A percentile compares a stretch with the other conserved stretches of the same genome.
phyloP scores from a whole-genome alignment of 2,797 vertebrate genomes.

The Lithobates pipiens region DNA sequence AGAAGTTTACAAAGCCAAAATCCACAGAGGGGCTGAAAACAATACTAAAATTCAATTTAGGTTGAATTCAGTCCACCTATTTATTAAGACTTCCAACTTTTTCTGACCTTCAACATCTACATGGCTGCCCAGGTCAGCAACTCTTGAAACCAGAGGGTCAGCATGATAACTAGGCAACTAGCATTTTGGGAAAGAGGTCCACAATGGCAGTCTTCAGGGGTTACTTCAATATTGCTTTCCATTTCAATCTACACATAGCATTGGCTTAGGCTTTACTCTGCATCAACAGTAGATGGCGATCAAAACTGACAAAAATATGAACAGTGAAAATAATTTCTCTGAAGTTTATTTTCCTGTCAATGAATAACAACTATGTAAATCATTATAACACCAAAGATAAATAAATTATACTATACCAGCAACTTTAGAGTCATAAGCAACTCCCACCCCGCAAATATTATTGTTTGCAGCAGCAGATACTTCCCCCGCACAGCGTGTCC shows the following conservation, averaged over 20 bases:
- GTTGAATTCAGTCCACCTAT: no score
- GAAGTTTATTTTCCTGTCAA: background rate
- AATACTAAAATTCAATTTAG: no score
- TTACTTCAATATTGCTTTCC: no score
- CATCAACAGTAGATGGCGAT: constrained; percentile 67
- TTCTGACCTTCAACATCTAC: no score
- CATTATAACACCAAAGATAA: background rate
- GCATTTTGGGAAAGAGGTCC: no score
- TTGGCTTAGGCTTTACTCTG: background rate
- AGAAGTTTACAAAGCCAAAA: no score
- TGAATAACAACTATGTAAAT: background rate
- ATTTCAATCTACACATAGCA: background rate
- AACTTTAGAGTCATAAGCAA: constrained; percentile 96
- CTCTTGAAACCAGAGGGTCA: no score
- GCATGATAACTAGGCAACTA: no score
- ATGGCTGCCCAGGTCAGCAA: no score
- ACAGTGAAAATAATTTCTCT: background rate
- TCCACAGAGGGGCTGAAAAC: no score
- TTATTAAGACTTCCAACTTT: no score
- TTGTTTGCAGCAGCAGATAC: constrained; percentile 97
- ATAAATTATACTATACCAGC: constrained; percentile 82
- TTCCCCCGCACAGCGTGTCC: constrained; percentile 96
- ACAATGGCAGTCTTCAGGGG: no score
- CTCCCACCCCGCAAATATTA: constrained; percentile 97
- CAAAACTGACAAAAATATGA: constrained; percentile 7